Evolutionary conservation across 2,113 vertebrate species (phyloP).

Genomic region (Dicerorhinus sumatrensis): DNA sequence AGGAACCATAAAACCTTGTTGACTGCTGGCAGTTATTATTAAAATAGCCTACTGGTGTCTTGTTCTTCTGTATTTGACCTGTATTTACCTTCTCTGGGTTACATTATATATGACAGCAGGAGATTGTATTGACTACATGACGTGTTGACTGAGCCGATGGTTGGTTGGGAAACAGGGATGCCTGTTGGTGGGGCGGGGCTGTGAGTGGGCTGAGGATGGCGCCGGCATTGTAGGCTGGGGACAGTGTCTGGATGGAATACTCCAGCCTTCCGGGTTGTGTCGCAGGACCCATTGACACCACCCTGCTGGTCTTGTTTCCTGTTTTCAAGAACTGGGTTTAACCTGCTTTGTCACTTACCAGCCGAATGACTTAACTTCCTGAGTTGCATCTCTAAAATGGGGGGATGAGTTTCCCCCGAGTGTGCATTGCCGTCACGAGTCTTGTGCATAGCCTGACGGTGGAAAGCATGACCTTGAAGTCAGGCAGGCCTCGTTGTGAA

Average conservation of each 20-base stretch:
- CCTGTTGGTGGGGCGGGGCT: neutral
- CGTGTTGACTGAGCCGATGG: fast-evolving
- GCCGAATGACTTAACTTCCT: neutral
- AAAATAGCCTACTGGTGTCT: neutral
- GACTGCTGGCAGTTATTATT: neutral
- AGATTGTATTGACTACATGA: neutral
- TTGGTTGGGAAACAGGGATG: neutral
- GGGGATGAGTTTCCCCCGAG: no score
- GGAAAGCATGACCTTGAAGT: neutral
- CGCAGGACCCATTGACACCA: neutral
- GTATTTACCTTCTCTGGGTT: neutral
- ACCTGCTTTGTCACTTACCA: neutral
- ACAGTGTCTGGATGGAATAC: neutral
- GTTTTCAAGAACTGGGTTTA: neutral
- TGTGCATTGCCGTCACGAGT: neutral
- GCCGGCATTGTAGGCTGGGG: fast-evolving
- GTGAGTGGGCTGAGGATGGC: neutral
- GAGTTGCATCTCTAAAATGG: neutral
- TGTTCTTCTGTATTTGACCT: neutral
- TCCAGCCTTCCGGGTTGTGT: neutral
- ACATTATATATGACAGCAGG: neutral
- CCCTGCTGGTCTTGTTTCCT: neutral
- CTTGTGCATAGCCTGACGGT: neutral
- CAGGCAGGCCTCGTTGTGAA: neutral
- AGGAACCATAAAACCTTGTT: neutral